phyloP scores from a whole-genome alignment of 2,888 invertebrate species.

The Microctonus brassicae region DNA sequence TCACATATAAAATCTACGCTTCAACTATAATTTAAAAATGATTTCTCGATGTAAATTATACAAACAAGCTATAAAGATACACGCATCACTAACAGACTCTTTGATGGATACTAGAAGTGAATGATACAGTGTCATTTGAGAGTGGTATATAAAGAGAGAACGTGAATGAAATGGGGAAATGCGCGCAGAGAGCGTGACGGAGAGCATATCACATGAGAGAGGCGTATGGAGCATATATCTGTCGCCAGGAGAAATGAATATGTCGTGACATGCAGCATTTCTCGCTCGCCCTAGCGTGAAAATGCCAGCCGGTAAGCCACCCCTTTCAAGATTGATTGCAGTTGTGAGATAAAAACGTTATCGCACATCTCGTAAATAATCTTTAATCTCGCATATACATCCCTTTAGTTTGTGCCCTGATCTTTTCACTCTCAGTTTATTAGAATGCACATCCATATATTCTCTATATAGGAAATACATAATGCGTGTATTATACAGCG shows the following conservation, averaged over 20 bases:
- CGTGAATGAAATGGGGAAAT: neutral
- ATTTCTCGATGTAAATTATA: neutral
- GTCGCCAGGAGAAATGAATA: constrained; percentile 62
- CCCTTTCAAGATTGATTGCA: constrained; percentile 61
- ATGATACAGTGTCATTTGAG: constrained; percentile 1
- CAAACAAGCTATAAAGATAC: neutral
- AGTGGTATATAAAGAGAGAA: neutral
- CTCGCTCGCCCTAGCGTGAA: constrained; percentile 63
- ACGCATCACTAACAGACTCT: neutral
- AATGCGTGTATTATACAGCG: constrained; percentile 10
- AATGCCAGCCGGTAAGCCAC: constrained; percentile 56
- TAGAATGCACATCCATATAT: neutral
- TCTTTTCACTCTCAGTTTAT: constrained; percentile 23
- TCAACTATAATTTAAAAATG: too few relatives aligned
- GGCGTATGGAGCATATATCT: constrained; percentile 30
- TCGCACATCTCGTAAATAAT: constrained; percentile 65
- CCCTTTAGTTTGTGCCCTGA: constrained; percentile 30
- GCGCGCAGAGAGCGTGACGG: neutral
- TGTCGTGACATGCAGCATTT: constrained; percentile 66
- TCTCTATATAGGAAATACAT: constrained; percentile 11
- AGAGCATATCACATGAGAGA: neutral
- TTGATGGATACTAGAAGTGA: constrained; percentile 4
- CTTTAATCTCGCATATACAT: constrained; percentile 57
- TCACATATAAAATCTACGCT: too few relatives aligned
- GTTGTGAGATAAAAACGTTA: constrained; percentile 65